Evolutionary conservation across 2,113 vertebrate species (phyloP), one percentile per base, ranked within the genome.

Genomic region (Halcyon senegalensis): DNA sequence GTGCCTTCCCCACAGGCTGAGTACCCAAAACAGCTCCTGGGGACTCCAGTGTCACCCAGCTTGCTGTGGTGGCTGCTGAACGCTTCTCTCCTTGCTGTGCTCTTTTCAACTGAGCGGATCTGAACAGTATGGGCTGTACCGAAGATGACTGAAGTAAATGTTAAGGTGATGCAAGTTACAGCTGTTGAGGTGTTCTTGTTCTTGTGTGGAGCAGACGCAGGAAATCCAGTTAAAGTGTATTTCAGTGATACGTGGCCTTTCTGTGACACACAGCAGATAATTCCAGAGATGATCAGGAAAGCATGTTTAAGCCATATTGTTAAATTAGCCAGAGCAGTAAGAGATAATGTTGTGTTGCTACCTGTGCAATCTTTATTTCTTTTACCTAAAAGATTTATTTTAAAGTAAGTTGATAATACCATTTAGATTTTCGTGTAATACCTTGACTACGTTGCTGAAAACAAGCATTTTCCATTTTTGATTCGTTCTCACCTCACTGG

Each of bases 61-160:
- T 93, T 68, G 59, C 41, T 85, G 73, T 27, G n/a, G 30, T 25
- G 62, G 28, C 58, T 64, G 48, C 74, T 85, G 70, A 72, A 59
- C 58, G 44, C 13, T n/a, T 41, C 20, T 5, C 58, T 78, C 18
- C 35, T 81, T 0, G 0, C 37, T 77, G 28, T 77, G 46, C 33
- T 53, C 21, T 62, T 75, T 78, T 63, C 31, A 30, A 82, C 14
- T 35, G 39, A 28, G 31, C 37, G 13, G 68, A 10, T 31, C 18
- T 62, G 37, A 87, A 28, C 30, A 25, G 13, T 15, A 3, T 44
- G 55, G 37, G n/a, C 30, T 53, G 16, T 30, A 44, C 20, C 39
- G 31, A 72, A 84, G 30, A 27, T 44, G 19, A 27, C 1, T 66
- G 74, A 68, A 64, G 21, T n/a, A 24, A 58, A 25, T 13, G 66